These are phyloP conservation scores for Coenonympha glycerion DNA, from an alignment of 2,888 invertebrate species.

Conservation along the genomic window DNA sequence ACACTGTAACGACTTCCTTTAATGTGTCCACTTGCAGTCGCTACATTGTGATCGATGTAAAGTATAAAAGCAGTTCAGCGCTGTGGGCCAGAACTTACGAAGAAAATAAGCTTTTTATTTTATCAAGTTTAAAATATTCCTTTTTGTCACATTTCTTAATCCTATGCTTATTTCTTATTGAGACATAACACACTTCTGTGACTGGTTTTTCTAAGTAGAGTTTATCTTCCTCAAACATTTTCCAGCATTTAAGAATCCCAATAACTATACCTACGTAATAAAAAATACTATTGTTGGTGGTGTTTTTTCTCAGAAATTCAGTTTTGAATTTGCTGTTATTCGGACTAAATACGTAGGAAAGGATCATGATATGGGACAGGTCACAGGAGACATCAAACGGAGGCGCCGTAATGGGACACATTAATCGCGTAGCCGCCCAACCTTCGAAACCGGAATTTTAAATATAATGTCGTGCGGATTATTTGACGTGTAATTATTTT, in stretches of 20 bases:
- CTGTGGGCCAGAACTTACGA: neutral
- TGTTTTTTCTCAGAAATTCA: too few species aligned
- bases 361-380: neutral
- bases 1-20: constrained; percentile 54
- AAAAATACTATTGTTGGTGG: too few species aligned
- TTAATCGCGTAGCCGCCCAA: constrained; percentile 38
- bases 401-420: constrained; percentile 33
- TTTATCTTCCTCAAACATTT: too few species aligned
- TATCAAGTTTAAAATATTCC: neutral
- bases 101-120: neutral
- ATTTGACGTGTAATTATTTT: constrained; percentile 67
- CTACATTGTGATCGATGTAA: constrained; percentile 32
- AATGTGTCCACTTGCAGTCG: constrained; percentile 39
- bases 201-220: too few species aligned
- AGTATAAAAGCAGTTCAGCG: constrained; percentile 12
- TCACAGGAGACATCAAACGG: constrained; percentile 3
- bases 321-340: too few species aligned
- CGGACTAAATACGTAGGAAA: neutral
- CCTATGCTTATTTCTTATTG: too few species aligned
- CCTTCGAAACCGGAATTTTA: constrained; percentile 43
- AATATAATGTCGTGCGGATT: constrained; percentile 62
- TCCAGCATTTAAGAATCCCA: too few species aligned
- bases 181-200: too few species aligned
- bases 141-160: too few species aligned
- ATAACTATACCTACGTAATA: too few species aligned